These are phyloP conservation scores for Drosophila sechellia DNA, from an alignment of 1,140 invertebrate species.

Conservation along the genomic window DNA sequence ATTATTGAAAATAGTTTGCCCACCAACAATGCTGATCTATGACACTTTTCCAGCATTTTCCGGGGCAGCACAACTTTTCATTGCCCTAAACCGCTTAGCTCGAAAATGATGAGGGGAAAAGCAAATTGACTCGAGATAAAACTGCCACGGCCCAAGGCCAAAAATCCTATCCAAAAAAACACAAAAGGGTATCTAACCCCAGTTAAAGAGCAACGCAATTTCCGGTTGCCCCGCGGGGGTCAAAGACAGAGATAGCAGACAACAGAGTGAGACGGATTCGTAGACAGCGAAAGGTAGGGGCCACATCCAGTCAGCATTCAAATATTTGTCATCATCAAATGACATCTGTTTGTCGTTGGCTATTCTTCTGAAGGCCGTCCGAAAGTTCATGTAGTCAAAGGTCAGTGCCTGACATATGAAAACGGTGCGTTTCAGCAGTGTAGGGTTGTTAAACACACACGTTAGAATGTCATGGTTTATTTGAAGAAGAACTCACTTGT, in stretches of 20 bases:
- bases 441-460: neutral
- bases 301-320: conserved; percentile 45
- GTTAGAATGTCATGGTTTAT: too few relatives aligned
- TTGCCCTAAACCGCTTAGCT: conserved; percentile 54
- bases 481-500: neutral
- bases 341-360: conserved; percentile 55
- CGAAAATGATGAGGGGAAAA: conserved; percentile 46
- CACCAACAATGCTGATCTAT: conserved; percentile 39
- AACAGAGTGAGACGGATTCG: conserved; percentile 36
- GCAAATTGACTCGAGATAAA: conserved; percentile 77
- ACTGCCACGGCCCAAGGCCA: conserved; percentile 50
- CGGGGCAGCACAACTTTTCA: conserved; percentile 19
- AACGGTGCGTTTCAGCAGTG: conserved; percentile 13
- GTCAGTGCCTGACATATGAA: conserved; percentile 33
- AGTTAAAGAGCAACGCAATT: conserved; percentile 68
- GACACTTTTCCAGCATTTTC: conserved; percentile 24
- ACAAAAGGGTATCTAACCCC: conserved; percentile 64
- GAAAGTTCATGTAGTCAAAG: conserved; percentile 51
- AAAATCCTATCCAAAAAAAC: conserved; percentile 6
- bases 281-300: conserved; percentile 20
- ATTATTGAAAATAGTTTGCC: conserved; percentile 48
- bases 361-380: conserved; percentile 52
- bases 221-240: conserved; percentile 47
- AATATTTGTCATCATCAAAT: conserved; percentile 70
- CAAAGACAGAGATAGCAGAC: conserved; percentile 1